Conservation (phyloP, 2,888 invertebrate species). For the Apoderus coryli region DNA sequence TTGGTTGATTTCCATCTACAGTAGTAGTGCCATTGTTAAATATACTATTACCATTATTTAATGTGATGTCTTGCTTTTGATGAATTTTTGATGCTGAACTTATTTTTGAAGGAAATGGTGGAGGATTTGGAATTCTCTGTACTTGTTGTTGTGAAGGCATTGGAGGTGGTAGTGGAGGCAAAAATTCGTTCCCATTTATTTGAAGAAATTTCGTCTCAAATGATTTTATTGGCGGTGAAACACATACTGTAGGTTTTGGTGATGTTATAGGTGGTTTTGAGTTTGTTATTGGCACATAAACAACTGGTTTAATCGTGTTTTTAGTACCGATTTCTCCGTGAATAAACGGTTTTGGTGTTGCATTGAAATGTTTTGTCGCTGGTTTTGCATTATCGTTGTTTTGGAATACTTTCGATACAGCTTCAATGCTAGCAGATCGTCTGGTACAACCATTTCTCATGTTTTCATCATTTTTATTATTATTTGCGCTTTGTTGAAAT, state of each 20-base stretch:
- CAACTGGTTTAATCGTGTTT: too few species aligned
- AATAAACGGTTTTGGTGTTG: conserved; percentile 15
- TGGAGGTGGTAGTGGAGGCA: conserved; percentile 13
- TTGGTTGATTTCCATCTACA: conserved; percentile 9
- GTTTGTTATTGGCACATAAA: too few species aligned
- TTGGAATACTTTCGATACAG: conserved; percentile 18
- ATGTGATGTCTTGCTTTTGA: too few species aligned
- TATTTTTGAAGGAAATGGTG: conserved; percentile 13
- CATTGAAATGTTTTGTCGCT: conserved; percentile 14
- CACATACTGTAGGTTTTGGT: conserved; percentile 15
- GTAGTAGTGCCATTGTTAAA: too few species aligned
- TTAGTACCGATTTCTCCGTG: too few species aligned
- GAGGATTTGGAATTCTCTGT: conserved; percentile 19
- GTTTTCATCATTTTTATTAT: conserved; percentile 1
- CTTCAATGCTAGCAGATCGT: conserved; percentile 17
- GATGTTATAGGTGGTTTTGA: conserved; percentile 13
- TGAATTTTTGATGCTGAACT: too few species aligned
- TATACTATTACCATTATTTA: too few species aligned
- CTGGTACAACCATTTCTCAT: conserved; percentile 8
- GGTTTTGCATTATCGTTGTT: conserved; percentile 4
- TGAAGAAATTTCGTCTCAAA: conserved; percentile 2
- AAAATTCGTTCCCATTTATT: conserved; percentile 8
- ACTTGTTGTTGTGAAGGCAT: conserved; percentile 21
- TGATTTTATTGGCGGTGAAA: conserved; percentile 14
- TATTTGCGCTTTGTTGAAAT: conserved; percentile 13